These are phyloP conservation scores for Gracilinanus agilis DNA, from an alignment of 2,113 vertebrate genomes.

Conservation along the genomic window DNA sequence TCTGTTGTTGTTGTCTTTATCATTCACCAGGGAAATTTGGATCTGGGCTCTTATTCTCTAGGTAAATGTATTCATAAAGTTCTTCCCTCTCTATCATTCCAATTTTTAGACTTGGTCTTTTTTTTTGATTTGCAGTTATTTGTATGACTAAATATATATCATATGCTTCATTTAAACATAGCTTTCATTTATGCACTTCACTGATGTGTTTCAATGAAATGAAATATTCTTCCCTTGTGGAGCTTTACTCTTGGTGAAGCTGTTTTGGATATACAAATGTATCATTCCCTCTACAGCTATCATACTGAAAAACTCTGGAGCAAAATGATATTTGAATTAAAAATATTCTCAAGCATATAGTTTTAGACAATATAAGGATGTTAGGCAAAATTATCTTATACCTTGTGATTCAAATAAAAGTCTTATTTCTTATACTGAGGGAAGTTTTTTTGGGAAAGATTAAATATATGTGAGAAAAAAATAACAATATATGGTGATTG, in stretches of 20 bases:
- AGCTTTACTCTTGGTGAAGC: background rate
- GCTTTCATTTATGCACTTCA: constrained; percentile 37
- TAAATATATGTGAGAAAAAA: background rate
- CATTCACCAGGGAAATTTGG: background rate
- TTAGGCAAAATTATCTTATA: background rate
- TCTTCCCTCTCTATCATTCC: background rate
- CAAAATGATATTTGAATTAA: background rate
- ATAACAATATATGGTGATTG: background rate
- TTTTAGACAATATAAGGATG: background rate
- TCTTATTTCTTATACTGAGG: background rate
- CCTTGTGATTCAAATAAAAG: background rate
- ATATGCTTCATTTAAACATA: background rate
- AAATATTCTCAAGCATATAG: background rate
- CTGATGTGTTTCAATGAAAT: background rate
- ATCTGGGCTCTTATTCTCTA: background rate
- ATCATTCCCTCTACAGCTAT: background rate
- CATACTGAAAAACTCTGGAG: background rate
- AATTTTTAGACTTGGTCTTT: background rate
- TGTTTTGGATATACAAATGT: background rate
- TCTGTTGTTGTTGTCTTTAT: background rate
- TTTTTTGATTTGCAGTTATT: background rate
- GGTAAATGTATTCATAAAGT: constrained; percentile 9
- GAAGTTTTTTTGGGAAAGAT: background rate
- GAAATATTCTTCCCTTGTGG: background rate
- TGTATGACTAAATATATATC: background rate